phyloP scores from a whole-genome alignment of 1,140 invertebrate genomes.

The Bombus haemorrhoidalis region DNA sequence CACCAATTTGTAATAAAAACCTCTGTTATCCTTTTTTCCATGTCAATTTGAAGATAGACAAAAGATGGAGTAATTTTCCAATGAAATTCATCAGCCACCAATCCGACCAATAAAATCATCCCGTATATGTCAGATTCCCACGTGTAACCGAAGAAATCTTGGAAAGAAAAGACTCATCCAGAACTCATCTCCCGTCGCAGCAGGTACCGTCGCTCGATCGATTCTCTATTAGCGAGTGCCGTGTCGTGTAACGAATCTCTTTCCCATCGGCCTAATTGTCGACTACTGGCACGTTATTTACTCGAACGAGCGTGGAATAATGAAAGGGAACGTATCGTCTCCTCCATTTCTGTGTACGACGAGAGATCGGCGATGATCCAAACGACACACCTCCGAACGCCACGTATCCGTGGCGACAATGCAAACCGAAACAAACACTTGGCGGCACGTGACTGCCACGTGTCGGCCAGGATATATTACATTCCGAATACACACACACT shows the following conservation, averaged over 20 bases:
- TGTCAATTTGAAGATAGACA: not conserved
- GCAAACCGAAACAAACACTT: conserved; percentile 84
- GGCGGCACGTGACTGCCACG: conserved; percentile 80
- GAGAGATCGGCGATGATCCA: not conserved
- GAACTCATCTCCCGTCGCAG: not conserved
- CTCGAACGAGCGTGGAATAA: conserved; percentile 61
- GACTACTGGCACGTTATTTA: conserved; percentile 66
- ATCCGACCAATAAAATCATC: not conserved
- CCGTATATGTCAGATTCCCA: not conserved
- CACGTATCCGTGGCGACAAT: conserved; percentile 82
- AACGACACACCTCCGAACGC: conserved; percentile 31
- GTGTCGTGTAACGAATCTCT: conserved; percentile 61
- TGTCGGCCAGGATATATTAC: conserved; percentile 81
- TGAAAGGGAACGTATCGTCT: conserved; percentile 40
- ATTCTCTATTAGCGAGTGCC: conserved; percentile 14
- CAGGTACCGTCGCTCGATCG: conserved; percentile 6
- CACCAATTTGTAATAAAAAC: not conserved
- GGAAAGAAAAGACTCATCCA: not conserved
- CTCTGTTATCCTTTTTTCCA: too few species aligned
- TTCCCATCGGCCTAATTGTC: conserved; percentile 71
- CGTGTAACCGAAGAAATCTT: not conserved
- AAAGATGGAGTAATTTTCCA: not conserved
- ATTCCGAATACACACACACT: conserved; percentile 82
- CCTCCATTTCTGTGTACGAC: not conserved
- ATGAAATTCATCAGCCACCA: not conserved